Conservation (phyloP, 2,797 vertebrate species). For the Fringilla coelebs region DNA sequence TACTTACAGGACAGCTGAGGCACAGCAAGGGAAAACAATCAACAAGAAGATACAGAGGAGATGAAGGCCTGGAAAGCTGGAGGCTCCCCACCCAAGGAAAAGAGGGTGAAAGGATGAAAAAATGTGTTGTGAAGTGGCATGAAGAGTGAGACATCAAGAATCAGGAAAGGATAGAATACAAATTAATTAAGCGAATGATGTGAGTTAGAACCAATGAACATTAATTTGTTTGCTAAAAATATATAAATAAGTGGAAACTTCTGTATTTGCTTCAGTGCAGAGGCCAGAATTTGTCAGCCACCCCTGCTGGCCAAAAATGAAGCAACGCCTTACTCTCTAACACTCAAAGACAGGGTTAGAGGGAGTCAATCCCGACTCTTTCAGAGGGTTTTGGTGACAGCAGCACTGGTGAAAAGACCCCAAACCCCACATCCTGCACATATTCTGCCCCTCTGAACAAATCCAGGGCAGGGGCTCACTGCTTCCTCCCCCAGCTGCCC, state of each 20-base stretch:
- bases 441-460: neutral
- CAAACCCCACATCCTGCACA: neutral
- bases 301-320: neutral
- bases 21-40: neutral
- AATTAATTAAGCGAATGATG: rapidly evolving
- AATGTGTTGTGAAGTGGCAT: neutral
- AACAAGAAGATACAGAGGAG: neutral
- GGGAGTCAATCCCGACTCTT: neutral
- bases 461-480: neutral
- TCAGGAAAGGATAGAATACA: neutral
- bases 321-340: neutral
- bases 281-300: neutral
- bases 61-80: neutral
- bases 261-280: neutral
- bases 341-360: neutral
- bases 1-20: neutral
- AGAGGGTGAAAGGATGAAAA: neutral
- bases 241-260: neutral
- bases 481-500: neutral
- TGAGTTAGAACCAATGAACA: no score
- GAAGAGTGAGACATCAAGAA: neutral
- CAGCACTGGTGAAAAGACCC: neutral
- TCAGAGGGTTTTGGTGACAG: rapidly evolving
- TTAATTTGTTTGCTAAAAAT: neutral
- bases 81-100: neutral